These are phyloP conservation scores for Lepus oiostolus DNA, from an alignment of 2,797 vertebrate species.

Conservation along the genomic window DNA sequence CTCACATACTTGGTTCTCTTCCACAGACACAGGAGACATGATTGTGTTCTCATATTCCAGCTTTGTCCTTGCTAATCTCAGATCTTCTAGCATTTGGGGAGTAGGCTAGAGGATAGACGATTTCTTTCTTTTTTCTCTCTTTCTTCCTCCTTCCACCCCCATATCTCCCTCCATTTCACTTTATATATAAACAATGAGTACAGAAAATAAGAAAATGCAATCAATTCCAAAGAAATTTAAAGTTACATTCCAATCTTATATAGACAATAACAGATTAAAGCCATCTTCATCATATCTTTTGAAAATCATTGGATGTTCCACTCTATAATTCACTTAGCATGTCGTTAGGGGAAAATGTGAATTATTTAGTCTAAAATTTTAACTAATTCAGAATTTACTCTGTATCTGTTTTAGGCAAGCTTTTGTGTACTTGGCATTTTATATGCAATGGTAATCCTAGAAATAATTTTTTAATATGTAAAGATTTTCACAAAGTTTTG, in stretches of 20 bases:
- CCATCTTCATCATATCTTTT: not conserved
- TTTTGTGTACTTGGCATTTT: not conserved
- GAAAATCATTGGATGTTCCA: slow-evolving; percentile 1
- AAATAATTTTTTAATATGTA: not conserved
- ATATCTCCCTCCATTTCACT: too few species aligned
- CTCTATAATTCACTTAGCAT: not conserved
- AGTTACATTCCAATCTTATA: not conserved
- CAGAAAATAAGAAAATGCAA: not conserved
- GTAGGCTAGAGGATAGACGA: too few species aligned
- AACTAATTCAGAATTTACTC: not conserved
- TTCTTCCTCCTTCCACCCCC: too few species aligned
- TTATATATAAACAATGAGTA: too few species aligned
- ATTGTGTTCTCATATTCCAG: too few species aligned
- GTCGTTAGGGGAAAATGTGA: not conserved
- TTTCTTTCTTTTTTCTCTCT: too few species aligned
- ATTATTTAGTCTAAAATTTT: not conserved
- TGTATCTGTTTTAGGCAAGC: not conserved
- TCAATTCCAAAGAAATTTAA: not conserved
- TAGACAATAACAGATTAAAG: slow-evolving; percentile 14
- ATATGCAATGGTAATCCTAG: not conserved
- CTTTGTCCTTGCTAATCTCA: too few species aligned
- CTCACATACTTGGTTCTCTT: too few species aligned
- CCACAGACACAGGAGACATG: too few species aligned
- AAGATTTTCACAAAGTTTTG: not conserved
- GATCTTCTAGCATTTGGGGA: too few species aligned